A percentile compares a stretch with the other conserved stretches of the same genome.
These are phyloP conservation scores for Lithophane ornitopus DNA, from an alignment of 2,888 invertebrate genomes.

Conservation along the genomic window DNA sequence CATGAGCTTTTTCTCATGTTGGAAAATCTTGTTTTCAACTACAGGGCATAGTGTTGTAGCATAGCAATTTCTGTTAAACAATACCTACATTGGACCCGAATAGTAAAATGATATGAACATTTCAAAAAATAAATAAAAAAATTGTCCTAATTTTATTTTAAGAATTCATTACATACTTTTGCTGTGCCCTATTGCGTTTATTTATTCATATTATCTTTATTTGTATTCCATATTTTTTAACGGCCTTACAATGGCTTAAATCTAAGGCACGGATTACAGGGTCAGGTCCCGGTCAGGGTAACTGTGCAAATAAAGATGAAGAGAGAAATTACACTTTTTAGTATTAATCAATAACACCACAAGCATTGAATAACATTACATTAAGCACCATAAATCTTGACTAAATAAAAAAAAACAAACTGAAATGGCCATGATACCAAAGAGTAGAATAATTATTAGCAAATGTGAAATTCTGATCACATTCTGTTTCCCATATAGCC, in stretches of 20 bases:
- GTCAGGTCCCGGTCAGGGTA: too few relatives aligned
- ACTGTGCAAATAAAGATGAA: neutral
- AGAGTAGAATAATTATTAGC: neutral
- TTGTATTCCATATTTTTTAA: too few relatives aligned
- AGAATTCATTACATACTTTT: neutral
- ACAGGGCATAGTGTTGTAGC: neutral
- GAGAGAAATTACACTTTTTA: neutral
- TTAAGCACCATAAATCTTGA: neutral
- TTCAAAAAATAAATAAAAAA: too few relatives aligned
- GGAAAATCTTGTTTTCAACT: neutral
- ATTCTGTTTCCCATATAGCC: neutral
- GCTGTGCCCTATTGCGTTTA: neutral
- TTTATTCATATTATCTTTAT: too few relatives aligned
- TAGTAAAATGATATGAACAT: too few relatives aligned
- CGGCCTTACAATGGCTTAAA: too few relatives aligned
- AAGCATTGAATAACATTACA: neutral
- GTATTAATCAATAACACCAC: neutral
- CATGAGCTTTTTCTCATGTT: neutral
- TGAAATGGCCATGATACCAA: neutral
- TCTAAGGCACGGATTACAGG: too few relatives aligned
- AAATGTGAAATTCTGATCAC: neutral
- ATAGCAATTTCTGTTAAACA: neutral
- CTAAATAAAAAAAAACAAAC: neutral
- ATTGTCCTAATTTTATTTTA: neutral
- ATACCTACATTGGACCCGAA: too few relatives aligned